Percentiles rank a stretch among this genome's conserved stretches.
These are phyloP conservation scores for Aporophyla nigra DNA, from an alignment of 2,888 invertebrate genomes.

Conservation along the genomic window DNA sequence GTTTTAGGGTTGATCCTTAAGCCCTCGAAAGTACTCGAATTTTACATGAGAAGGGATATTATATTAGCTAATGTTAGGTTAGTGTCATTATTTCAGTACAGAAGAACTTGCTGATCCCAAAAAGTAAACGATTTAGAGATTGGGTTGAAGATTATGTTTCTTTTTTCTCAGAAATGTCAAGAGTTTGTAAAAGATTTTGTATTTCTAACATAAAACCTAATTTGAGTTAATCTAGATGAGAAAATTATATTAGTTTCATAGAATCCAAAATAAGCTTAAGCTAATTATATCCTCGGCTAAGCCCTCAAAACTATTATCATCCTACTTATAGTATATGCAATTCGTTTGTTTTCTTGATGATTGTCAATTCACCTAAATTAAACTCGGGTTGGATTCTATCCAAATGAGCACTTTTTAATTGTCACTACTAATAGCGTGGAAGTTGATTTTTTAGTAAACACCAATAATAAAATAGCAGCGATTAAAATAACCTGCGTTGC, in stretches of 20 bases:
- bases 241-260: background rate
- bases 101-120: background rate
- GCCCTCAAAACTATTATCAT: background rate
- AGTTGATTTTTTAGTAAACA: background rate
- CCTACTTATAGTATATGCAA: no score
- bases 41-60: background rate
- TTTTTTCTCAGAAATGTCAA: background rate
- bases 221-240: background rate
- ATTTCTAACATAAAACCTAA: background rate
- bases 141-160: no score
- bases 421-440: background rate
- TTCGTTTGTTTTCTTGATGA: background rate
- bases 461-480: background rate
- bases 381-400: background rate
- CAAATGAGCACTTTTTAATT: conserved; percentile 13
- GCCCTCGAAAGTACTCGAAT: conserved; percentile 4
- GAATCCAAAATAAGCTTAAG: no score
- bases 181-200: background rate
- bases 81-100: conserved; percentile 1
- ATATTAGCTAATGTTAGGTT: background rate
- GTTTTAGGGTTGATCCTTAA: conserved; percentile 21
- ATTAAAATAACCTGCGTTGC: background rate
- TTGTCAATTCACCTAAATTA: no score
- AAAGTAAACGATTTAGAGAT: background rate
- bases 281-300: background rate